phyloP scores from a whole-genome alignment of 2,888 invertebrate genomes.

The Patella pellucida region DNA sequence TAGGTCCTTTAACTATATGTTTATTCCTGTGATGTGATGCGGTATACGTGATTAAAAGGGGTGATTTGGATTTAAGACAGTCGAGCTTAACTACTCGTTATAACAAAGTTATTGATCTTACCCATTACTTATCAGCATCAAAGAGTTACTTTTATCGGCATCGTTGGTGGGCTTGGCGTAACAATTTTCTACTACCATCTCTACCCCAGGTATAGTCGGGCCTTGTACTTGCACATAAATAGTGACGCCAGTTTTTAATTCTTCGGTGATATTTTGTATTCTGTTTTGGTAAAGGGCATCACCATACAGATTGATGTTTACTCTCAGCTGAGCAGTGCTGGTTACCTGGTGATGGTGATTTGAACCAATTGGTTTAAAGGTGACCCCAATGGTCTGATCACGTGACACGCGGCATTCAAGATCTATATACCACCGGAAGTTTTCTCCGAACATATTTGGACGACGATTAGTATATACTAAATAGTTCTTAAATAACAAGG shows the following conservation, averaged over 20 bases:
- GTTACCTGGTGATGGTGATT: neutral
- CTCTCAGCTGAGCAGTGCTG: neutral
- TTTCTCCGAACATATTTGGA: neutral
- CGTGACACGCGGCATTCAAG: neutral
- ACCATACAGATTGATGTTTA: neutral
- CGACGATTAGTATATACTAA: neutral
- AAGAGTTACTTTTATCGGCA: neutral
- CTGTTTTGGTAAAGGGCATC: neutral
- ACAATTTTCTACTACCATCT: neutral
- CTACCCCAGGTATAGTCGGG: neutral
- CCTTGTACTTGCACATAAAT: neutral
- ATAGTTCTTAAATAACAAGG: neutral
- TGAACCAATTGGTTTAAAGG: neutral
- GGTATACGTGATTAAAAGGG: too few species aligned
- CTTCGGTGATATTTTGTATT: neutral
- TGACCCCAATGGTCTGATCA: neutral
- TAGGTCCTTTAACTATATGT: too few species aligned
- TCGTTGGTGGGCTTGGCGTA: neutral
- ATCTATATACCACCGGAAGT: neutral
- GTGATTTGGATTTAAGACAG: too few species aligned
- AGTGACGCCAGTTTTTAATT: neutral
- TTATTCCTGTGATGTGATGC: too few species aligned
- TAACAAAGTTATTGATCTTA: neutral
- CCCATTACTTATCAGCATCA: neutral
- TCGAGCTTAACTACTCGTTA: too few species aligned